These are phyloP conservation scores for Drosophila suboccidentalis DNA, from an alignment of 2,888 invertebrate species.

Conservation along the genomic window DNA sequence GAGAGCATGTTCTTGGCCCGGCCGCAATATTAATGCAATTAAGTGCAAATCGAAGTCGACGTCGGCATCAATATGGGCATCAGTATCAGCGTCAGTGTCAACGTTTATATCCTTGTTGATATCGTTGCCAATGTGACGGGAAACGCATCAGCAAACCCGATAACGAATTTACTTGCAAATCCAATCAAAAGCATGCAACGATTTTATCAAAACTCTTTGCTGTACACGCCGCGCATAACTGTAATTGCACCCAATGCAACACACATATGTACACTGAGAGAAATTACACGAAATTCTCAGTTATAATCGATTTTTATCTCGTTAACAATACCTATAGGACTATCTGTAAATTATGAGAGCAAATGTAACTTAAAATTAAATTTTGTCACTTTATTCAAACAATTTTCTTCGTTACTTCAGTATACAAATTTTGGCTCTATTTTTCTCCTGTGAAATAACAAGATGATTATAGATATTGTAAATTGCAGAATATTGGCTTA, in stretches of 20 bases:
- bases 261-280: constrained; percentile 1
- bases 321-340: no score
- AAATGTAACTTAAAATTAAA: no score
- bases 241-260: constrained; percentile 17
- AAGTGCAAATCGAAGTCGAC: constrained; percentile 71
- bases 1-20: constrained; percentile 38
- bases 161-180: constrained; percentile 74
- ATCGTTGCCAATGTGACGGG: constrained; percentile 40
- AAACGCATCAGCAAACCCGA: constrained; percentile 65
- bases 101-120: constrained; percentile 55
- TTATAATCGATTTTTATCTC: no score
- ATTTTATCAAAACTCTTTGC: constrained; percentile 55
- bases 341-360: no score
- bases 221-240: constrained; percentile 14
- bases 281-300: not conserved
- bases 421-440: no score
- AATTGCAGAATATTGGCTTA: no score
- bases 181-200: constrained; percentile 70
- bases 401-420: no score
- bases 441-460: no score
- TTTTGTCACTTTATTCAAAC: no score
- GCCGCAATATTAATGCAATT: constrained; percentile 79
- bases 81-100: constrained; percentile 17
- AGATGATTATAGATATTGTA: no score
- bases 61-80: constrained; percentile 13